phyloP scores from a whole-genome alignment of 2,113 vertebrate species.

The Cyanoderma ruficeps region DNA sequence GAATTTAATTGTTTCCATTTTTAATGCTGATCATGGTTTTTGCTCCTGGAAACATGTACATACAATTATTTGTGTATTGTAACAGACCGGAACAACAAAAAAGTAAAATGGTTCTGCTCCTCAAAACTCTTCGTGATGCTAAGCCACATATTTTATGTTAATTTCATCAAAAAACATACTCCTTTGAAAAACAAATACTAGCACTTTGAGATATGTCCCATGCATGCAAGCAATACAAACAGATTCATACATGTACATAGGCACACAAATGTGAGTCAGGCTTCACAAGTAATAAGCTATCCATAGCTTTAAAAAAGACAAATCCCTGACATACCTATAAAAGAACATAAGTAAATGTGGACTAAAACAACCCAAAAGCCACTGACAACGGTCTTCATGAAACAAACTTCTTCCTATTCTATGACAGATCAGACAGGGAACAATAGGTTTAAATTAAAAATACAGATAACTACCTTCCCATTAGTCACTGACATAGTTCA shows the following conservation, averaged over 20 bases:
- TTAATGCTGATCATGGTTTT: not conserved
- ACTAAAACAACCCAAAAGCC: slow-evolving; percentile 17
- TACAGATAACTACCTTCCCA: slow-evolving; percentile 52
- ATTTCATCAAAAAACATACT: not conserved
- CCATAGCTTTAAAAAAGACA: not conserved
- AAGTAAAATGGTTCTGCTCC: not conserved
- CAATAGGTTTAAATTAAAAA: slow-evolving; percentile 34
- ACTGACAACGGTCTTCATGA: not conserved
- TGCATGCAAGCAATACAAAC: not conserved
- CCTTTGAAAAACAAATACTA: not conserved
- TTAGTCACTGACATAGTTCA: slow-evolving; percentile 50
- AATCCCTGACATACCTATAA: not conserved
- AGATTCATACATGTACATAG: not conserved
- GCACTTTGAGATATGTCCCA: not conserved
- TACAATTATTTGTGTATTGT: not conserved
- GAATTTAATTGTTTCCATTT: not conserved
- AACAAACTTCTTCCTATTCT: not conserved
- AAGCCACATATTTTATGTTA: not conserved
- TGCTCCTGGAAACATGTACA: not conserved
- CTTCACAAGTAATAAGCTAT: not conserved
- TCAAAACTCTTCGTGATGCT: not conserved
- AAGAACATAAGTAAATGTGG: not conserved
- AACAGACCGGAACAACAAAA: not conserved
- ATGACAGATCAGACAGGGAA: slow-evolving; percentile 25
- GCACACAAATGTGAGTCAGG: not conserved